Conservation (phyloP, 2,113 vertebrate species). For the Holacanthus passer region DNA sequence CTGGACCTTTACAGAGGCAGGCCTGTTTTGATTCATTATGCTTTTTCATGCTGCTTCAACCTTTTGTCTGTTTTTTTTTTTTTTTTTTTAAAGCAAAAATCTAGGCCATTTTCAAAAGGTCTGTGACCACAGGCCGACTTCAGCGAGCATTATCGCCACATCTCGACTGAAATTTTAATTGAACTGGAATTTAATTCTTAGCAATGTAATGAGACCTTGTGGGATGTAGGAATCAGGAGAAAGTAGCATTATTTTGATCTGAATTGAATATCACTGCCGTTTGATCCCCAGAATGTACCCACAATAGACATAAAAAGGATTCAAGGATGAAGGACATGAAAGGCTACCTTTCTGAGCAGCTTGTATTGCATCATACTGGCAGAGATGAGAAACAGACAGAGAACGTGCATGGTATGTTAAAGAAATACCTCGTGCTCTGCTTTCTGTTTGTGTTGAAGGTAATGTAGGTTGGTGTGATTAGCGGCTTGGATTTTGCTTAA, state of each 20-base stretch:
- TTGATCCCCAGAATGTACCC: constrained; percentile 56
- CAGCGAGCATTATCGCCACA: constrained; percentile 13
- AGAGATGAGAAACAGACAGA: constrained; percentile 46
- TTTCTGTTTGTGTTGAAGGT: constrained; percentile 10
- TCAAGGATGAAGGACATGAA: constrained; percentile 67
- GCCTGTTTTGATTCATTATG: constrained; percentile 19
- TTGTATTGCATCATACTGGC: constrained; percentile 51
- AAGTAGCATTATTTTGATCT: constrained; percentile 54
- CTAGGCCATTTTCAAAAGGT: constrained; percentile 10
- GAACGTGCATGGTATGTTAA: constrained; percentile 31
- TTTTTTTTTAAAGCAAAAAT: constrained; percentile 25
- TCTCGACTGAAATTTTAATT: constrained; percentile 32
- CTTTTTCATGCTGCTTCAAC: constrained; percentile 13
- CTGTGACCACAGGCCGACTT: background rate
- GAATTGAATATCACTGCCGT: constrained; percentile 52
- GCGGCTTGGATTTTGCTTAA: constrained; percentile 1
- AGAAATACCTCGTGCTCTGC: background rate
- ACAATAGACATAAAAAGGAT: constrained; percentile 65
- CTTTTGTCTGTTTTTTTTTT: background rate
- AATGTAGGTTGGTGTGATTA: constrained; percentile 2
- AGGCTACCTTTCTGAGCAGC: constrained; percentile 51
- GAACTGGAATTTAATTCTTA: constrained; percentile 26
- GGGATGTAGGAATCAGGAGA: constrained; percentile 22
- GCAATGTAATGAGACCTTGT: constrained; percentile 28
- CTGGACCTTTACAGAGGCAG: constrained; percentile 19